phyloP scores from a whole-genome alignment of 1,140 invertebrate species.

The Vollenhovia emeryi region DNA sequence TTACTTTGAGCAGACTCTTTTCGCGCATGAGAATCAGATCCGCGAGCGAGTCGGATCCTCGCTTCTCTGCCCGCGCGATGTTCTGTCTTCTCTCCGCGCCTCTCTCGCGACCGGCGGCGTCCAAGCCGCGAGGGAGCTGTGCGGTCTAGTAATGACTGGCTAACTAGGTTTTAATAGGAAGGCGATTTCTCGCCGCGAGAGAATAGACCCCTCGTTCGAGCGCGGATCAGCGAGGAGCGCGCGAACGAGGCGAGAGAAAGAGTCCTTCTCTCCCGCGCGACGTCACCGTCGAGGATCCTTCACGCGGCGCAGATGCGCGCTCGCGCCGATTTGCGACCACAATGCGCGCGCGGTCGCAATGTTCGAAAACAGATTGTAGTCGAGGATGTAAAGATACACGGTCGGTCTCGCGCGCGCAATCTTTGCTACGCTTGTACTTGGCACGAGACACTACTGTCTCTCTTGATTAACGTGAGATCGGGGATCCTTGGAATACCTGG shows the following conservation, averaged over 20 bases:
- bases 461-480: too few relatives aligned
- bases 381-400: not conserved
- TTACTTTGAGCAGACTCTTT: conserved; percentile 52
- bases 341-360: conserved; percentile 32
- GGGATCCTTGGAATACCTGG: not conserved
- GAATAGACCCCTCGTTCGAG: conserved; percentile 56
- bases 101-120: conserved; percentile 48
- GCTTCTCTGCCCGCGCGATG: conserved; percentile 15
- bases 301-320: conserved; percentile 33
- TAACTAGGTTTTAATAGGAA: conserved; percentile 79
- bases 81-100: conserved; percentile 27
- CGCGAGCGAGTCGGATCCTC: conserved; percentile 22
- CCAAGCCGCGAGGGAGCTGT: conserved; percentile 39
- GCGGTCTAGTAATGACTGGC: conserved; percentile 73
- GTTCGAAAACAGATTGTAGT: conserved; percentile 30
- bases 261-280: conserved; percentile 34
- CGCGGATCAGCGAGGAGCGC: too few relatives aligned
- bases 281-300: conserved; percentile 52
- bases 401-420: too few relatives aligned
- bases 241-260: conserved; percentile 41
- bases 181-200: conserved; percentile 69
- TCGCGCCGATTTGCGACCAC: conserved; percentile 40
- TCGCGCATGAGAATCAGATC: conserved; percentile 14
- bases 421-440: too few relatives aligned
- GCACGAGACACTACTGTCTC: too few relatives aligned